phyloP scores from a whole-genome alignment of 2,113 vertebrate genomes.

The Hiodon alosoides region DNA sequence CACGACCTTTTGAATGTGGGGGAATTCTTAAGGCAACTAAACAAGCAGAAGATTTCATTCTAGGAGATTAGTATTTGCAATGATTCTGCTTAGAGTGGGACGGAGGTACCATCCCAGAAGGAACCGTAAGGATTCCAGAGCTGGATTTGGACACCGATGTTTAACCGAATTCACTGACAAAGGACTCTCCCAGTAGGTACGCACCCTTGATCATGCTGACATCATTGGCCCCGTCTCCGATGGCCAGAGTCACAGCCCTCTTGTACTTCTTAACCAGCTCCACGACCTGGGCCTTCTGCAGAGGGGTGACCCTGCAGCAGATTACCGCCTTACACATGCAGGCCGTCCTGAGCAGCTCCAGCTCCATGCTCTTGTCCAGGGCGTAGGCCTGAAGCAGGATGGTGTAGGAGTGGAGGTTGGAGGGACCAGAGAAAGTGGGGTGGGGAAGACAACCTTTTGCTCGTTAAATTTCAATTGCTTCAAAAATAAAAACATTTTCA shows the following conservation, averaged over 20 bases:
- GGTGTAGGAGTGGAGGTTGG: background rate
- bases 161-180: too few relatives aligned
- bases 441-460: background rate
- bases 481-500: too few relatives aligned
- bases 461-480: background rate
- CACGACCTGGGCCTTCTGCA: conserved; percentile 96
- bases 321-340: conserved; percentile 88
- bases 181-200: too few relatives aligned
- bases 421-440: background rate
- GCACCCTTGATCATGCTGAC: conserved; percentile 98
- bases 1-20: too few relatives aligned
- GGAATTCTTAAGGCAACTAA: too few relatives aligned
- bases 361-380: conserved; percentile 73
- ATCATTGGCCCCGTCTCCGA: conserved; percentile 89
- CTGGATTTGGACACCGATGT: too few relatives aligned
- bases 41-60: too few relatives aligned
- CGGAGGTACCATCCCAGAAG: too few relatives aligned
- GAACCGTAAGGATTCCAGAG: too few relatives aligned
- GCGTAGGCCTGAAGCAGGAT: conserved; percentile 69
- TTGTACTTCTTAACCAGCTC: conserved; percentile 91
- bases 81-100: too few relatives aligned
- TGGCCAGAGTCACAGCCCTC: conserved; percentile 82
- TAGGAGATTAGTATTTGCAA: too few relatives aligned
- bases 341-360: conserved; percentile 77
- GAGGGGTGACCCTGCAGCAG: conserved; percentile 89